Percentiles rank a stretch among this genome's conserved stretches.
Conservation (phyloP, 1,140 invertebrate genomes). For the Sycobia sp. region DNA sequence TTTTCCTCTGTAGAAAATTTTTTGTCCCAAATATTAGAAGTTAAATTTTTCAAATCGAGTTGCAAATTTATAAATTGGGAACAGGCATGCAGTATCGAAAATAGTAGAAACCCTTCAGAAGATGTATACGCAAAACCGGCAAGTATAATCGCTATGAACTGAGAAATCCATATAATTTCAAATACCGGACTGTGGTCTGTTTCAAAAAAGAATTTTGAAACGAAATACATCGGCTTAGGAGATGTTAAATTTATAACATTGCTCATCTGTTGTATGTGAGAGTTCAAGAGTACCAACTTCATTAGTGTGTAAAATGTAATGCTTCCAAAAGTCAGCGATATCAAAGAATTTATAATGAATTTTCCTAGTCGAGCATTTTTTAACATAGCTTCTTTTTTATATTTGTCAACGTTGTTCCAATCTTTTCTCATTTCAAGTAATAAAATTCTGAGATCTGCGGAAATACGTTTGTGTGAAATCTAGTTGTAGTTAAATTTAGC, state of each 20-base stretch:
- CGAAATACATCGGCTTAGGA: slow-evolving; percentile 10
- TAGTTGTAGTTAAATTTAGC: too few relatives aligned
- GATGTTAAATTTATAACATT: slow-evolving; percentile 2
- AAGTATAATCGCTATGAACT: slow-evolving; percentile 13
- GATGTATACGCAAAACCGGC: slow-evolving; percentile 8
- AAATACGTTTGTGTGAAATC: too few relatives aligned
- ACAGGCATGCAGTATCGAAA: slow-evolving; percentile 28
- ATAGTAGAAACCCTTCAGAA: slow-evolving; percentile 27
- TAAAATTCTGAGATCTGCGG: neutral
- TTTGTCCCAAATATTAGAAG: neutral
- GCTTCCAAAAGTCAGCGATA: neutral
- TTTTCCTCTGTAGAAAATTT: too few relatives aligned
- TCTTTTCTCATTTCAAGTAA: slow-evolving; percentile 9
- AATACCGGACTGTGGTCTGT: slow-evolving; percentile 22
- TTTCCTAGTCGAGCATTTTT: slow-evolving; percentile 4
- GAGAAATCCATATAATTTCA: slow-evolving; percentile 28
- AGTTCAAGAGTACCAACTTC: neutral
- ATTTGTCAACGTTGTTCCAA: neutral
- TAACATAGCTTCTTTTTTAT: slow-evolving; percentile 12
- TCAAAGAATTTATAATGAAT: neutral
- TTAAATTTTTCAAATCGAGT: slow-evolving; percentile 16
- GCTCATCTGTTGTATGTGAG: neutral
- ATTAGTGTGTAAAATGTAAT: neutral
- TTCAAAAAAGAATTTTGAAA: slow-evolving; percentile 27
- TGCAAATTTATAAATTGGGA: slow-evolving; percentile 28